A percentile compares a stretch with the other conserved stretches of the same genome.
phyloP scores from a whole-genome alignment of 2,888 invertebrate genomes.

The Polyommatus icarus region DNA sequence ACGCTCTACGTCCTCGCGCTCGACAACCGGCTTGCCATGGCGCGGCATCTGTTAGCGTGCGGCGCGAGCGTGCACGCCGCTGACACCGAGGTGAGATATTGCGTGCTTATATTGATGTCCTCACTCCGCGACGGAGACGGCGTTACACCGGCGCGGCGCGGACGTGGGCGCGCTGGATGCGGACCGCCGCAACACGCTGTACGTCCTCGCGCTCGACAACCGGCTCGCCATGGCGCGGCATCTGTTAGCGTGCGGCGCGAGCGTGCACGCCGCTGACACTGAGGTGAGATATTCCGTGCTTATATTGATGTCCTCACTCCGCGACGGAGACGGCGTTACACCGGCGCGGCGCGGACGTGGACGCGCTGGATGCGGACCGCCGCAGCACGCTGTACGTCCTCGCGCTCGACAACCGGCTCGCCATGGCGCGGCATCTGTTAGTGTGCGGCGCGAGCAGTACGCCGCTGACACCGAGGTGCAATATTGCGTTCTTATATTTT shows the following conservation, averaged over 20 bases:
- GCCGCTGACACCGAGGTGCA: slow-evolving; percentile 90
- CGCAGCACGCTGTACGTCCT: slow-evolving; percentile 95
- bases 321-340: slow-evolving; percentile 86
- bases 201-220: slow-evolving; percentile 94
- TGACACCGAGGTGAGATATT: slow-evolving; percentile 86
- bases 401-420: slow-evolving; percentile 91
- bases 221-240: slow-evolving; percentile 90
- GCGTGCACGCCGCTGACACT: slow-evolving; percentile 92
- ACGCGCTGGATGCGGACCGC: slow-evolving; percentile 95
- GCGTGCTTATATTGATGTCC: no score
- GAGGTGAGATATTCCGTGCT: slow-evolving; percentile 77
- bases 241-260: slow-evolving; percentile 87
- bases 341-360: slow-evolving; percentile 89
- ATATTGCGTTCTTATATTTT: no score
- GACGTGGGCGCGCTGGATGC: slow-evolving; percentile 95
- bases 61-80: slow-evolving; percentile 91
- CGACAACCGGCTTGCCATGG: slow-evolving; percentile 92
- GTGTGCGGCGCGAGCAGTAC: slow-evolving; percentile 89
- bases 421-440: slow-evolving; percentile 90
- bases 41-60: slow-evolving; percentile 88
- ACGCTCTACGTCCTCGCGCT: slow-evolving; percentile 95
- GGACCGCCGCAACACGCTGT: slow-evolving; percentile 94
- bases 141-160: slow-evolving; percentile 86
- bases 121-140: slow-evolving; percentile 88
- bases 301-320: slow-evolving; percentile 83